Base-by-base conservation (phyloP, 2,113 vertebrate species). In the Lathamus discolor region DNA sequence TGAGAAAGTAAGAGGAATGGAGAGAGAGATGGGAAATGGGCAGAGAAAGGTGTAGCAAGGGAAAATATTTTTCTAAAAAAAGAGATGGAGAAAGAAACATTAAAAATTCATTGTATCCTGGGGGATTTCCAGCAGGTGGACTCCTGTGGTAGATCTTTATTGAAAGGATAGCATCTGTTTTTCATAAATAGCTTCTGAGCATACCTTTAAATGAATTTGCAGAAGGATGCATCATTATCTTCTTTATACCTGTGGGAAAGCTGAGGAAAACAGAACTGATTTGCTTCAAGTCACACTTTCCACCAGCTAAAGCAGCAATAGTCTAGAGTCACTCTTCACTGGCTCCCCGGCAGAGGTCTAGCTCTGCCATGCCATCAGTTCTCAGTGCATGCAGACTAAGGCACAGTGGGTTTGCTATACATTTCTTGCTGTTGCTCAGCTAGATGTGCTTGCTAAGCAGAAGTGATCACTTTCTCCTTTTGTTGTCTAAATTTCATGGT, bases 221-320 rank as follows among this genome's bases (percentile, higher is more conserved):
- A 76, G 54, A 81, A 91, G 52, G 52, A 92, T 82, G 84, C 62
- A 91, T 79, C 70, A 85, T 92, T 96, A 89, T 91, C 70, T 90
- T 95, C 87, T 90, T 93, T 95, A 88, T 86, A 95, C 85, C 87
- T 77, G 37, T 1, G 63, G 94, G 94, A 96, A 90, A 83, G 67
- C 91, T 96, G 79, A 77, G 67, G 62, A 83, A 79, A 95, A 95
- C 52, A 76, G 67, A 94, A 88, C 44, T 66, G 72, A 66, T 92
- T 91, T 92, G 70, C 91, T 77, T 96, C 9, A 88, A 96, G 75
- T 94, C 80, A 85, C 39, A 66, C 67, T 93, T 90, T 89, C 75
- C 68, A 57, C 48, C 66, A 80, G 67, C 41, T 1, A 0, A 69
- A 96, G 48, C 54, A 87, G 67, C 67, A 91, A 67, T 46, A 83